A percentile compares a stretch with the other conserved stretches of the same genome.
Evolutionary conservation across 2,888 invertebrate species (phyloP).

Genomic region (Epinotia brunnichana): DNA sequence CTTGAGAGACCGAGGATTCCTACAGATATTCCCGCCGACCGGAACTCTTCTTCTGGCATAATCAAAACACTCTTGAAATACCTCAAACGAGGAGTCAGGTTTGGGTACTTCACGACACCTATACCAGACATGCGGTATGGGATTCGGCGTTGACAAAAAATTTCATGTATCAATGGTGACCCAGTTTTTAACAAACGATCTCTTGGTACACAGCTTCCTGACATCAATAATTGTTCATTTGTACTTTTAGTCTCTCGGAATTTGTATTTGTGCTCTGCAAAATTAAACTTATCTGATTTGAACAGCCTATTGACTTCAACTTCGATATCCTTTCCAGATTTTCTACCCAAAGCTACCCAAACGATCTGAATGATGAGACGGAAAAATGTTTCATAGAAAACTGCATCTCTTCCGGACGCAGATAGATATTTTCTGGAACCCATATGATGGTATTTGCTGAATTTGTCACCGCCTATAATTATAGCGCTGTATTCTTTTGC

Average conservation of each 20-base stretch:
- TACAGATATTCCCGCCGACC: conserved; percentile 8
- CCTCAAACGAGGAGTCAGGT: conserved; percentile 14
- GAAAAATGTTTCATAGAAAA: conserved; percentile 27
- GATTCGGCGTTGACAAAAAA: conserved; percentile 27
- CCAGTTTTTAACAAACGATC: neutral
- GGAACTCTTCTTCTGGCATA: conserved; percentile 29
- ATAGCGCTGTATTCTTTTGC: conserved; percentile 37
- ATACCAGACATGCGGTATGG: conserved; percentile 14
- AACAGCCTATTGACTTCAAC: conserved; percentile 31
- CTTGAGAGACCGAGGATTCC: conserved; percentile 31
- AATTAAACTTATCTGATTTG: conserved; percentile 34
- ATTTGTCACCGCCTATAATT: conserved; percentile 10
- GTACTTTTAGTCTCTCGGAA: neutral
- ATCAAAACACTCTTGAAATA: conserved; percentile 24
- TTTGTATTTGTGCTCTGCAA: conserved; percentile 30
- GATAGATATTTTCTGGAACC: neutral
- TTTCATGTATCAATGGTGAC: conserved; percentile 33
- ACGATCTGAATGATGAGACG: conserved; percentile 26
- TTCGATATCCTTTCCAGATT: conserved; percentile 13
- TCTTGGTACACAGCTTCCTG: conserved; percentile 18
- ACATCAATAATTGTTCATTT: neutral
- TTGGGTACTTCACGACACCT: conserved; percentile 20
- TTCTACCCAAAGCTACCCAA: conserved; percentile 35
- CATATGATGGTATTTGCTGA: conserved; percentile 28
- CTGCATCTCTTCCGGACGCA: neutral